Percentiles rank a stretch among this genome's conserved stretches.
Conservation (phyloP, 1,140 invertebrate genomes). For the Homarus americanus region DNA sequence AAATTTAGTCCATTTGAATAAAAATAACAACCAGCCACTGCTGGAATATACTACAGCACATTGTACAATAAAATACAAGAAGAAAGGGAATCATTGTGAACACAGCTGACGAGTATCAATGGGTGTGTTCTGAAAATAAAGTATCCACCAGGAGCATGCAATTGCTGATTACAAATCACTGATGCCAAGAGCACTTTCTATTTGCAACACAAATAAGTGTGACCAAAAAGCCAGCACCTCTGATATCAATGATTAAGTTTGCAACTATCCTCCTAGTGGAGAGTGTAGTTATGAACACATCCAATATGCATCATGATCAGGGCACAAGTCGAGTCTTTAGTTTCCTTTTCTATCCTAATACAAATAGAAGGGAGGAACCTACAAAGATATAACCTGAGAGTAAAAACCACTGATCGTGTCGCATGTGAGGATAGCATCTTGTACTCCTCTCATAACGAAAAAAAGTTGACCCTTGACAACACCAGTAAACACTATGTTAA, state of each 20-base stretch:
- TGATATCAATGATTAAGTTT: background rate
- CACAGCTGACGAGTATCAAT: conserved; percentile 29
- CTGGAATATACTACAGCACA: background rate
- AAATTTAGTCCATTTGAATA: background rate
- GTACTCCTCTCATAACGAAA: conserved; percentile 2
- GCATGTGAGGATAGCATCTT: conserved; percentile 11
- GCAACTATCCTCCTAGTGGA: background rate
- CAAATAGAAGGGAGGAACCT: background rate
- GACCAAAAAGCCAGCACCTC: background rate
- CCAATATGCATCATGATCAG: conserved; percentile 24
- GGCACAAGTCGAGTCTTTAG: conserved; percentile 1
- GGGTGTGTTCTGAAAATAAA: background rate
- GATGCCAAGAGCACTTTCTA: background rate
- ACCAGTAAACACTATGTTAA: background rate
- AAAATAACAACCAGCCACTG: background rate
- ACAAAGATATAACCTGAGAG: conserved; percentile 19
- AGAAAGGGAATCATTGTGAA: background rate
- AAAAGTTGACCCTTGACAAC: background rate
- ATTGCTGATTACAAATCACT: background rate
- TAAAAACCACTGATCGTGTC: conserved; percentile 23
- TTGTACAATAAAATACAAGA: background rate
- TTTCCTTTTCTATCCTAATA: conserved; percentile 8
- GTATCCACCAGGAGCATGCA: background rate
- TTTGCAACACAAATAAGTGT: background rate
- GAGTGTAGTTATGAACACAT: background rate